Evolutionary conservation across 2,888 invertebrate genomes (phyloP).

Genomic region (Apodemia duryi): DNA sequence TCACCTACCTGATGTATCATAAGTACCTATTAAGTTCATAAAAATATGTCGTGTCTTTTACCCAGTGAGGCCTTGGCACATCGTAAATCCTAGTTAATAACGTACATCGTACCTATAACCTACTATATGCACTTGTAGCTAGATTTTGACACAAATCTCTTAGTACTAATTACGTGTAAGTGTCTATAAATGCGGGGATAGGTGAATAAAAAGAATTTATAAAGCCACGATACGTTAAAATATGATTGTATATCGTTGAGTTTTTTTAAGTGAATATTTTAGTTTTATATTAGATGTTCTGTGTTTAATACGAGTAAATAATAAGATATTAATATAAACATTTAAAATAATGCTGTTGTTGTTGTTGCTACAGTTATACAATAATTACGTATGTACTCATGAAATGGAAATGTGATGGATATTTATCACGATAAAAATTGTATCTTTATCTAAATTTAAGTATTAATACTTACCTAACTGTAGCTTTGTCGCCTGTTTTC

Average conservation of each 20-base stretch:
- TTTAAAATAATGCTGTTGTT: slow-evolving; percentile 76
- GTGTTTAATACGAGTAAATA: slow-evolving; percentile 45
- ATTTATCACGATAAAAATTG: slow-evolving; percentile 40
- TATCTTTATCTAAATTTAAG: not conserved
- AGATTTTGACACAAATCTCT: slow-evolving; percentile 52
- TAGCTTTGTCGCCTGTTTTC: too few relatives aligned
- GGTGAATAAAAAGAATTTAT: slow-evolving; percentile 29
- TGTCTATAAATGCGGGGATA: slow-evolving; percentile 52
- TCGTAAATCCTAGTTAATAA: slow-evolving; percentile 38
- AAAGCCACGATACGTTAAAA: slow-evolving; percentile 28
- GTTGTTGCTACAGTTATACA: slow-evolving; percentile 77
- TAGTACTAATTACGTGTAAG: slow-evolving; percentile 45
- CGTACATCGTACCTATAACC: slow-evolving; percentile 34
- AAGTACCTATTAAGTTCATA: not conserved
- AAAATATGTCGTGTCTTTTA: slow-evolving; percentile 6
- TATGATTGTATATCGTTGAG: slow-evolving; percentile 32
- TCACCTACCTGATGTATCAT: not conserved
- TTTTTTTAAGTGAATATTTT: slow-evolving; percentile 36
- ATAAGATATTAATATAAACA: slow-evolving; percentile 55
- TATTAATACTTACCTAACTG: too few relatives aligned
- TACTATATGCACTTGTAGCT: slow-evolving; percentile 43
- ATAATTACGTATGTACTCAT: slow-evolving; percentile 51
- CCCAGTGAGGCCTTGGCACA: slow-evolving; percentile 28
- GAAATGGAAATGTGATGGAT: slow-evolving; percentile 37
- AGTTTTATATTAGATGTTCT: slow-evolving; percentile 42